These are phyloP conservation scores for Euproctis similis DNA, from an alignment of 2,888 invertebrate species.

Conservation along the genomic window DNA sequence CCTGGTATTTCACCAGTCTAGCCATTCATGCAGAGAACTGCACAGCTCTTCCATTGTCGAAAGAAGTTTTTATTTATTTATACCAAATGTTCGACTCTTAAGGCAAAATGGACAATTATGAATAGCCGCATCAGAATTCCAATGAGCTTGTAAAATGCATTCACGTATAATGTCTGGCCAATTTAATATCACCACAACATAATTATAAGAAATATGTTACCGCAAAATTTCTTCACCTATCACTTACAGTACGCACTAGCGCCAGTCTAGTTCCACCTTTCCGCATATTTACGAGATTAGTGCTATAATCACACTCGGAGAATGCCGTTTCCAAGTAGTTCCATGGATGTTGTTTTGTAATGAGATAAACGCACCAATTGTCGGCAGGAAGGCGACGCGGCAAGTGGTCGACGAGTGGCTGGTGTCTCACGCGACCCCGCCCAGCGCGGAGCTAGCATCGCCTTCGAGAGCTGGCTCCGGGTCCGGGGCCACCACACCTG, in stretches of 20 bases:
- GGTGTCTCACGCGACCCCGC: constrained; percentile 89
- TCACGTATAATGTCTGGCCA: too few relatives aligned
- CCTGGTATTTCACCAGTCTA: too few relatives aligned
- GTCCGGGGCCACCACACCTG: constrained; percentile 94
- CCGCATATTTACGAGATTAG: constrained; percentile 8
- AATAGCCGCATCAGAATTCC: too few relatives aligned
- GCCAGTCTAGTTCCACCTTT: constrained; percentile 4
- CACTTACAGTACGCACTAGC: background rate
- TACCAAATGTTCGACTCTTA: too few relatives aligned
- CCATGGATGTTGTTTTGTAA: constrained; percentile 1
- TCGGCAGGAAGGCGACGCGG: constrained; percentile 89
- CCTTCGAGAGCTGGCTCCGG: constrained; percentile 85
- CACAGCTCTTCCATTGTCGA: too few relatives aligned
- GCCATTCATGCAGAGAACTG: too few relatives aligned
- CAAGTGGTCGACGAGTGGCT: constrained; percentile 96
- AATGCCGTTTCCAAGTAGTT: constrained; percentile 7
- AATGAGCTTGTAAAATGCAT: too few relatives aligned
- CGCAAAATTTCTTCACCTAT: background rate
- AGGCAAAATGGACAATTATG: too few relatives aligned
- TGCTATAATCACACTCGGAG: constrained; percentile 13
- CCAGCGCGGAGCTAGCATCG: constrained; percentile 75
- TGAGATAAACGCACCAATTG: constrained; percentile 21
- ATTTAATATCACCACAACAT: too few relatives aligned
- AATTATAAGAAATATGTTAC: background rate
- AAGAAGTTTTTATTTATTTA: too few relatives aligned